Conservation (phyloP, 2,888 invertebrate species). For the Aspidapion aeneum region DNA sequence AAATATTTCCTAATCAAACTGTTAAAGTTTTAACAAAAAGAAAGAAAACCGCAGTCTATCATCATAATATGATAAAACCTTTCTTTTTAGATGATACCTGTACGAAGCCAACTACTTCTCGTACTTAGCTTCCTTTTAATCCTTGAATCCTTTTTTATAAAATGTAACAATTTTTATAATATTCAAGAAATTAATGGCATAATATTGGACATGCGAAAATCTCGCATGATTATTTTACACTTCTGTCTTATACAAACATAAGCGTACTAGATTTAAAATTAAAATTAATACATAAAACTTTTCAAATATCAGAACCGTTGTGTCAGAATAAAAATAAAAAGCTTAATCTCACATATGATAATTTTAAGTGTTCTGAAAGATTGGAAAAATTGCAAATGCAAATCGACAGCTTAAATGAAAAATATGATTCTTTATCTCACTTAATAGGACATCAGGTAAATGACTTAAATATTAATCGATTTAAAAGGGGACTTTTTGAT, state of each 20-base stretch:
- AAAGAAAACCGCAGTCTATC: background rate
- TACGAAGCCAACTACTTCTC: background rate
- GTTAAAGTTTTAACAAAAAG: background rate
- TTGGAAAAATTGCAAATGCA: background rate
- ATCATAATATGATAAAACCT: conserved; percentile 1
- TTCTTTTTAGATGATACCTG: conserved; percentile 1
- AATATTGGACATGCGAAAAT: background rate
- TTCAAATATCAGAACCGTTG: background rate
- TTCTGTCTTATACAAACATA: background rate
- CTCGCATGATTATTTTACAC: background rate
- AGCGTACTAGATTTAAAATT: background rate
- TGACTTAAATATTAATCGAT: background rate
- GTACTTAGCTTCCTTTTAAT: background rate
- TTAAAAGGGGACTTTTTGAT: background rate
- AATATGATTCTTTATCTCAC: background rate
- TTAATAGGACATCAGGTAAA: background rate
- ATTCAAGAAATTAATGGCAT: background rate
- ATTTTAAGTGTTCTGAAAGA: background rate
- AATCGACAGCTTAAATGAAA: background rate
- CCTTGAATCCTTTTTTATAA: background rate
- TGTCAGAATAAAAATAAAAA: background rate
- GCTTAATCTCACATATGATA: background rate
- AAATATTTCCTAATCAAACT: background rate
- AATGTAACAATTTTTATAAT: background rate
- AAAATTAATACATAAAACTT: background rate